Evolutionary conservation across 35 echinoderm and acorn worm species (phyloP).

Genomic region (Ophioderma brevispina): DNA sequence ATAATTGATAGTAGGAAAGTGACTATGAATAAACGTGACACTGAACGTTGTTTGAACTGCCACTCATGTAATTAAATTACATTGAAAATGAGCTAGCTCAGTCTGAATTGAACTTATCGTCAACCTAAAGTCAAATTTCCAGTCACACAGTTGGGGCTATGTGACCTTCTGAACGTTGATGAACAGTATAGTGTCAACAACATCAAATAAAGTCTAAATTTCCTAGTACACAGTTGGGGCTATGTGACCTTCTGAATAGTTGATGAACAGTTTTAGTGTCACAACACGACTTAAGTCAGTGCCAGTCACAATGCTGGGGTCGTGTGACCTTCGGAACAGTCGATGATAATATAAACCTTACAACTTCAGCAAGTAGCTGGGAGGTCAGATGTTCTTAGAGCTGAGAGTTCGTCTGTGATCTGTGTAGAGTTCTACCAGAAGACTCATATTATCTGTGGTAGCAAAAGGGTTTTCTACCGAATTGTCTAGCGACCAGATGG

Average conservation of each 20-base stretch:
- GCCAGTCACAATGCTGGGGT: no score
- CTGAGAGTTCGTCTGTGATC: background rate
- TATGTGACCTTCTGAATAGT: no score
- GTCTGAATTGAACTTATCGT: background rate
- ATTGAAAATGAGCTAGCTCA: background rate
- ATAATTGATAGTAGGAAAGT: background rate
- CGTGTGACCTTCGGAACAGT: background rate
- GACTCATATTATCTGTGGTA: background rate
- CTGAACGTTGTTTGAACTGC: background rate
- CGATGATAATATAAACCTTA: no score
- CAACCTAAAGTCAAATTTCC: background rate
- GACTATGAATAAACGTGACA: background rate
- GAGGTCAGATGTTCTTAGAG: background rate
- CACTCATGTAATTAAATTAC: background rate
- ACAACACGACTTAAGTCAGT: no score
- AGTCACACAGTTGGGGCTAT: no score
- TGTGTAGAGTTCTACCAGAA: background rate
- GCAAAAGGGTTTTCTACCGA: no score
- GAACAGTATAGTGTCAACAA: no score
- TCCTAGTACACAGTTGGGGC: no score
- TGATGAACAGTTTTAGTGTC: no score
- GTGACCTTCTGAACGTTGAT: no score
- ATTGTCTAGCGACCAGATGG: no score
- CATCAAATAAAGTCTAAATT: no score
- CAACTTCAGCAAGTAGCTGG: background rate